phyloP scores from a whole-genome alignment of 2,797 vertebrate species.

The Carduelis carduelis region DNA sequence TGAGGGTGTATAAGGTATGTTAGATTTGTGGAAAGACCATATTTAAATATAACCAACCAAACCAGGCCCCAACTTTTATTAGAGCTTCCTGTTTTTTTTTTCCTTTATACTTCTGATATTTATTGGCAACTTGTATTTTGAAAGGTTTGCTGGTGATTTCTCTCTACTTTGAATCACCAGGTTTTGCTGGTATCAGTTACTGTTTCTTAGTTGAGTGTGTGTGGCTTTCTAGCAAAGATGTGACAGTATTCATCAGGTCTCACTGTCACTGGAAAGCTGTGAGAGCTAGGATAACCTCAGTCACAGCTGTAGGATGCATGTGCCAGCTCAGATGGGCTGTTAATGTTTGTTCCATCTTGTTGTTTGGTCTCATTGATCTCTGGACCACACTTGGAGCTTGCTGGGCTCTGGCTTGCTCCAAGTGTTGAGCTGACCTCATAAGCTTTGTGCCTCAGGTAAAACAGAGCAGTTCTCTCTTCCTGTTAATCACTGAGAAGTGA shows the following conservation, averaged over 20 bases:
- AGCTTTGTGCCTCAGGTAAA: background rate
- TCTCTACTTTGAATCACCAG: background rate
- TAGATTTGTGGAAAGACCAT: background rate
- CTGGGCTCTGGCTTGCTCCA: background rate
- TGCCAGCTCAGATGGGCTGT: background rate
- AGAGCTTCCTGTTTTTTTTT: background rate
- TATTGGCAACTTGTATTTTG: background rate
- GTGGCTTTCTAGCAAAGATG: background rate
- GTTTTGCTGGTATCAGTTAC: background rate
- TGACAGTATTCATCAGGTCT: background rate
- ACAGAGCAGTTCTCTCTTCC: background rate
- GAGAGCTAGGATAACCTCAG: background rate
- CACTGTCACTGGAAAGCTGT: background rate
- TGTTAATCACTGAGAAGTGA: background rate
- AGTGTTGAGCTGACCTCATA: background rate
- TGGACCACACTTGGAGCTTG: background rate
- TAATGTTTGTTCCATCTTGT: background rate
- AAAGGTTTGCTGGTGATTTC: background rate
- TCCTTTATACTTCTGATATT: background rate
- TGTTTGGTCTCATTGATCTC: background rate
- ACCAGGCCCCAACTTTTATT: background rate
- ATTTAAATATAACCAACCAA: background rate
- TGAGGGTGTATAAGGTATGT: background rate
- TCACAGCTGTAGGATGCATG: background rate
- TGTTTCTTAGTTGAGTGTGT: background rate